These are phyloP conservation scores for Cephalotes varians DNA, from an alignment of 2,888 invertebrate genomes.

Conservation along the genomic window DNA sequence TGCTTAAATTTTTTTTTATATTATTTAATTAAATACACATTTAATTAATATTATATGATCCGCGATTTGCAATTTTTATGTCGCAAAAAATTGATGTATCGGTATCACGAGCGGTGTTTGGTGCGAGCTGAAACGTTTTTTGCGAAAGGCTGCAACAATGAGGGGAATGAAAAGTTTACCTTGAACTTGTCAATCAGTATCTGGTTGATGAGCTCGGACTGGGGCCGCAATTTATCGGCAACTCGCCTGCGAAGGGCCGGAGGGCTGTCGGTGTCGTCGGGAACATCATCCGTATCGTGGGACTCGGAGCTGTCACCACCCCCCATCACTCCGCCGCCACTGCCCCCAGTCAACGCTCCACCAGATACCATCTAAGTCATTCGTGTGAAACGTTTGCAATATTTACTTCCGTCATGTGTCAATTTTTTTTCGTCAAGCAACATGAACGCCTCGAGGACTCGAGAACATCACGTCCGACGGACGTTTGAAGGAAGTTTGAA, in stretches of 20 bases:
- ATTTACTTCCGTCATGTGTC: constrained; percentile 2
- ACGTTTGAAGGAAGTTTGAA: not conserved
- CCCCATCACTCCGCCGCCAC: constrained; percentile 84
- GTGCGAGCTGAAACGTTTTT: not conserved
- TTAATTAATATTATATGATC: no score
- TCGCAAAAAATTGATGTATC: not conserved
- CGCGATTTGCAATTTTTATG: not conserved
- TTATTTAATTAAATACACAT: not conserved
- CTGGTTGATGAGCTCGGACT: constrained; percentile 88
- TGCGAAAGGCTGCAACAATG: not conserved
- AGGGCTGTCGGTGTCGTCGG: constrained; percentile 87
- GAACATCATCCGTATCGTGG: constrained; percentile 87
- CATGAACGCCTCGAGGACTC: not conserved
- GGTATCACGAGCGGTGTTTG: not conserved
- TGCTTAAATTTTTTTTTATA: no score
- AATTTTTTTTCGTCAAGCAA: not conserved
- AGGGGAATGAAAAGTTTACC: constrained; percentile 82
- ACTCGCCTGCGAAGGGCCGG: constrained; percentile 86
- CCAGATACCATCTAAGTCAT: constrained; percentile 86
- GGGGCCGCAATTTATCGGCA: constrained; percentile 86
- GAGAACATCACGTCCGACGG: not conserved
- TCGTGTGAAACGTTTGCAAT: constrained; percentile 29
- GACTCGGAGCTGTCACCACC: constrained; percentile 88
- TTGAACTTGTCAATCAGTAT: constrained; percentile 88
- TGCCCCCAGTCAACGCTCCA: constrained; percentile 83